Evolutionary conservation across 2,888 invertebrate species (phyloP), one percentile per base, ranked within the genome.

Genomic region (Bugula neritina): DNA sequence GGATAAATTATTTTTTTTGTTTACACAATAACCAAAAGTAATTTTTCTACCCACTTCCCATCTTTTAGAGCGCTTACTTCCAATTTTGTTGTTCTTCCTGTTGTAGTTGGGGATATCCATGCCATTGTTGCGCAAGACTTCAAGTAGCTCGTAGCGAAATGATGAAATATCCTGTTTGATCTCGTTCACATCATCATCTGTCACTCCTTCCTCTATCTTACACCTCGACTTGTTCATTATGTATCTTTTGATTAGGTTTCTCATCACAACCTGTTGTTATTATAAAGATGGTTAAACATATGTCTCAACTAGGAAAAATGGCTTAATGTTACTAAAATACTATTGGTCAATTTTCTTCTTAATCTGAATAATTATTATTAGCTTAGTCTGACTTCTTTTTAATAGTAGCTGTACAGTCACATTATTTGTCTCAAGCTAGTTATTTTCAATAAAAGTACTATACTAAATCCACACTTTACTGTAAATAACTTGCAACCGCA

Each of bases 131-230:
- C 93, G 92, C 75, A 98, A 88, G 79, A 98, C 95, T 87, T 97
- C 97, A 72, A 98, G 91, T 58, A 98, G 88, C 86, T 98, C 98
- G 86, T 93, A 98, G 76, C 97, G 91, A 87, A 98, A 97, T 34
- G 97, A 94, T 75, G 94, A 95, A 77, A 98, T 96, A 86, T 98
- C 98, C 86, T 98, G 98, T 85, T 98, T 98, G 82, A 98, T 95
- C 87, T 98, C 98, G 86, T 98, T 98, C 75, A 98, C 94, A 86
- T 98, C 98, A 84, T 98, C 98, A 86, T 97, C 97, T 0, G 96
- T 97, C 71, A 98, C 96, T 71, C 97, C 97, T 84, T 97, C 94
- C 79, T 92, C 92, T 85, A 96, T 94, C 0, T 93, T 92, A 83
- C 93, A 93, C 69, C 95, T 89, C 85, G 97, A 97, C 85, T 96